phyloP scores from a whole-genome alignment of 2,797 vertebrate species.

The Sebastiscus albofasciatus region DNA sequence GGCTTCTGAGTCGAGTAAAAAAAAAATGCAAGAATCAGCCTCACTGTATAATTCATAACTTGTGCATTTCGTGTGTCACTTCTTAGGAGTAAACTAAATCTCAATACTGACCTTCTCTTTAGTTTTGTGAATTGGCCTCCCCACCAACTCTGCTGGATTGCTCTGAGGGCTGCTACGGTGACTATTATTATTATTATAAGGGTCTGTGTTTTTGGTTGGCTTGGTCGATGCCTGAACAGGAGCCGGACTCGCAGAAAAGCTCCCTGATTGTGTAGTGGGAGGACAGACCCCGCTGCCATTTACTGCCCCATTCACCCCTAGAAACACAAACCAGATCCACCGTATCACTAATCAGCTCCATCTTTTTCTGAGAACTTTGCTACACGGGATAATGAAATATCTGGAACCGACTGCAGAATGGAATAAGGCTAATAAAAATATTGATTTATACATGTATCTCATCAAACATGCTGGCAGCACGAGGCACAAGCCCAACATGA shows the following conservation, averaged over 20 bases:
- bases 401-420: slow-evolving; percentile 51
- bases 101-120: slow-evolving; percentile 91
- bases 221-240: slow-evolving; percentile 81
- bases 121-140: slow-evolving; percentile 86
- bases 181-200: slow-evolving; percentile 82
- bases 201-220: slow-evolving; percentile 83
- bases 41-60: background rate
- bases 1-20: slow-evolving; percentile 83
- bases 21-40: slow-evolving; percentile 18
- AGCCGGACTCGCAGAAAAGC: slow-evolving; percentile 82
- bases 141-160: slow-evolving; percentile 82
- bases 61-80: background rate
- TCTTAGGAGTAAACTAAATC: background rate
- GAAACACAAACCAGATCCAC: slow-evolving; percentile 41
- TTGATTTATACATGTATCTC: slow-evolving; percentile 76
- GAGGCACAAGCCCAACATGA: slow-evolving; percentile 67
- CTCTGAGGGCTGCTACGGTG: slow-evolving; percentile 85
- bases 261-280: slow-evolving; percentile 83
- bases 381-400: slow-evolving; percentile 60
- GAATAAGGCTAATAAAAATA: slow-evolving; percentile 69
- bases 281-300: slow-evolving; percentile 89
- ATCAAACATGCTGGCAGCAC: slow-evolving; percentile 66
- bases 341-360: slow-evolving; percentile 41
- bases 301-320: slow-evolving; percentile 93
- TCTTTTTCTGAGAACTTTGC: slow-evolving; percentile 44